phyloP scores from a whole-genome alignment of 2,888 invertebrate species.

The Acleris laterana region DNA sequence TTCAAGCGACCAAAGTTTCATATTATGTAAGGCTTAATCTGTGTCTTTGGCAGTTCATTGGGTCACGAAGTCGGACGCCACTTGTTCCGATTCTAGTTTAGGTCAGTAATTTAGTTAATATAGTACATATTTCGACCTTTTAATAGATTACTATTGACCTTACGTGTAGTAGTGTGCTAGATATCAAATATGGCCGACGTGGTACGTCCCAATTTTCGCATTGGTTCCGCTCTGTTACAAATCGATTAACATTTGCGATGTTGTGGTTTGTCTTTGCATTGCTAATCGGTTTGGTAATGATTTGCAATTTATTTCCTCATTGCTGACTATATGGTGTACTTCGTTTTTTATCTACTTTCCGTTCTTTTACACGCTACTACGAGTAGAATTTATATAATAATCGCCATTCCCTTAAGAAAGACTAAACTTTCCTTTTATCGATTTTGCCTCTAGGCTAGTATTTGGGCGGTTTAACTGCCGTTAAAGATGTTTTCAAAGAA shows the following conservation, averaged over 20 bases:
- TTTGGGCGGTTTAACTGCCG: too few species aligned
- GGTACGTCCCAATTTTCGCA: constrained; percentile 48
- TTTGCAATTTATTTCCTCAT: constrained; percentile 14
- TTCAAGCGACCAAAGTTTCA: neutral
- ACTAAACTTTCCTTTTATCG: too few species aligned
- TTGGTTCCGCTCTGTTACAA: constrained; percentile 30
- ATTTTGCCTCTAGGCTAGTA: too few species aligned
- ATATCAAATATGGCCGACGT: constrained; percentile 47
- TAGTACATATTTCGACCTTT: neutral
- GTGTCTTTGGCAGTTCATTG: constrained; percentile 31
- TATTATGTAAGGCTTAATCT: constrained; percentile 10
- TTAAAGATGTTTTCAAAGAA: too few species aligned
- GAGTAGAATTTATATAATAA: too few species aligned
- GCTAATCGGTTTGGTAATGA: constrained; percentile 20
- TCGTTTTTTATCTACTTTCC: neutral
- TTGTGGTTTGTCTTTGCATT: constrained; percentile 21
- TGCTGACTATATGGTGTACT: neutral
- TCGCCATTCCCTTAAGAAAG: too few species aligned
- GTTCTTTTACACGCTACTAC: neutral
- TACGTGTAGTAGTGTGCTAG: constrained; percentile 7
- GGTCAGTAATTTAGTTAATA: neutral
- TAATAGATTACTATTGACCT: constrained; percentile 1
- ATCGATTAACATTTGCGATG: constrained; percentile 19
- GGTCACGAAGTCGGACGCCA: constrained; percentile 26
- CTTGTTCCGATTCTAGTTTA: constrained; percentile 1